Conservation (phyloP, 30 jellyfish, hydroid and myxozoan genomes). For the Nemopilema nomurai region DNA sequence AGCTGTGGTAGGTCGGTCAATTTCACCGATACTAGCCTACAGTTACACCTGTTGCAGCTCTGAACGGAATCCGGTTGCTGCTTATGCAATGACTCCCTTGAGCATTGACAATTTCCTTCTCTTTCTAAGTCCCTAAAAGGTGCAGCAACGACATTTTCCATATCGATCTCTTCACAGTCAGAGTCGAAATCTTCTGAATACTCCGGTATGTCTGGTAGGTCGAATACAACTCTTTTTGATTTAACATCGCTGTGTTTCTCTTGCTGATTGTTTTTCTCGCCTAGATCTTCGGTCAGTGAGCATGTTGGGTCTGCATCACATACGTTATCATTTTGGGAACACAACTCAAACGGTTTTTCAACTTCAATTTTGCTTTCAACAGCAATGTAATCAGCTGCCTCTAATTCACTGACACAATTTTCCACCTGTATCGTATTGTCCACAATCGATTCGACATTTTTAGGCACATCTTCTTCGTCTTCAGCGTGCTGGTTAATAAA, state of each 20-base stretch:
- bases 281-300: background rate
- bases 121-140: background rate
- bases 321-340: background rate
- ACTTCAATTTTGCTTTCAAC: background rate
- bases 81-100: background rate
- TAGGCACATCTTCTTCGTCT: background rate
- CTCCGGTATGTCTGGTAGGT: constrained; percentile 28
- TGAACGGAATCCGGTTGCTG: background rate
- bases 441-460: background rate
- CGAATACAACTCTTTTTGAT: constrained; percentile 24
- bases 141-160: background rate
- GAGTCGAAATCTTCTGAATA: constrained; percentile 47
- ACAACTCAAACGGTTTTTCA: background rate
- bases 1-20: constrained; percentile 27
- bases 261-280: background rate
- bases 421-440: background rate
- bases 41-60: constrained; percentile 28
- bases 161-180: constrained; percentile 11
- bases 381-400: background rate
- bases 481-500: constrained; percentile 28
- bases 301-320: background rate
- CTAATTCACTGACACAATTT: background rate
- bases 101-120: background rate
- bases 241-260: background rate
- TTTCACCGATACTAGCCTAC: constrained; percentile 34